A percentile compares a stretch with the other conserved stretches of the same genome.
Evolutionary conservation across 2,888 invertebrate species (phyloP).

Genomic region (Dicyrtomina minuta): DNA sequence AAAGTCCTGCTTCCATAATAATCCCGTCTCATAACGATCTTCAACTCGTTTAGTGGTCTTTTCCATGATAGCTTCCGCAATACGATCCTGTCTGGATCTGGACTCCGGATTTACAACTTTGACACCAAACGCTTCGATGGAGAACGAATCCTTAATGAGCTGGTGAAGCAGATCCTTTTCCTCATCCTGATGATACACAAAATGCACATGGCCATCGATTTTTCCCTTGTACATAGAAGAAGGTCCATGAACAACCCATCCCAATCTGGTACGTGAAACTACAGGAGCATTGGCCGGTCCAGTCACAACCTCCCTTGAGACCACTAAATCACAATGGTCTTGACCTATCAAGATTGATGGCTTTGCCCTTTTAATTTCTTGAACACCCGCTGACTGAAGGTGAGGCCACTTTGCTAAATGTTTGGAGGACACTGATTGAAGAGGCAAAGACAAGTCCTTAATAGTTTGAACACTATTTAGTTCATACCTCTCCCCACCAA

Average conservation of each 20-base stretch:
- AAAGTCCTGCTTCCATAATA: constrained; percentile 25
- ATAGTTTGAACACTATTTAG: too few species aligned
- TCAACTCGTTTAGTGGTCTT: neutral
- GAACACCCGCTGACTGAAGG: too few species aligned
- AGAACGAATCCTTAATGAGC: neutral
- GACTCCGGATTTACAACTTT: neutral
- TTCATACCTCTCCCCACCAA: neutral
- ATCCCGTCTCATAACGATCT: neutral
- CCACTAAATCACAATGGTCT: constrained; percentile 29
- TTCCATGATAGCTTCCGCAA: neutral
- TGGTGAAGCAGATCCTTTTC: neutral
- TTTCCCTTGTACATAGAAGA: too few species aligned
- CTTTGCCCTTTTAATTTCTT: too few species aligned
- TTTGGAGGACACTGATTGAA: too few species aligned
- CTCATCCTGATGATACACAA: too few species aligned
- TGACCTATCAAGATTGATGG: too few species aligned
- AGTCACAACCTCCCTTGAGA: neutral
- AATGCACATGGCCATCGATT: too few species aligned
- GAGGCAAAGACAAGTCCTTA: too few species aligned
- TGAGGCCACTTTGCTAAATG: too few species aligned
- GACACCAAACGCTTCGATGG: constrained; percentile 15
- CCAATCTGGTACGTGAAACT: constrained; percentile 19
- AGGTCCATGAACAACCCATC: constrained; percentile 35
- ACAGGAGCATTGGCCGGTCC: constrained; percentile 26
- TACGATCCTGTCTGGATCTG: neutral